phyloP scores from a whole-genome alignment of 2,888 invertebrate genomes.

The Tineola bisselliella region DNA sequence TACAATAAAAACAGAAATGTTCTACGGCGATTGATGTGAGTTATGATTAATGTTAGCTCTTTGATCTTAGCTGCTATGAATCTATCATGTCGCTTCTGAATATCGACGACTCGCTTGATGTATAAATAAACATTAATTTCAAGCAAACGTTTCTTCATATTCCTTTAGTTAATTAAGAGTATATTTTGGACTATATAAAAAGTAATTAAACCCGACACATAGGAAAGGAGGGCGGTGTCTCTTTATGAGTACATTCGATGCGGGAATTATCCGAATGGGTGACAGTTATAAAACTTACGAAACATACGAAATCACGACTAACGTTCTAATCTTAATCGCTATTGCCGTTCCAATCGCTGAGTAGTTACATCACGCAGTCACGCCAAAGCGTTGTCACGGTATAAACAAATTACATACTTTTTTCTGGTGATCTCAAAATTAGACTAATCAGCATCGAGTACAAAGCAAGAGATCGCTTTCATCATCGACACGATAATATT shows the following conservation, averaged over 20 bases:
- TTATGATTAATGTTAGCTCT: constrained; percentile 64
- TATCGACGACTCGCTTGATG: constrained; percentile 51
- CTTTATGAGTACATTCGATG: background rate
- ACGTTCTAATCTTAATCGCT: constrained; percentile 10
- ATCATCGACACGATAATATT: constrained; percentile 67
- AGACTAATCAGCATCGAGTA: constrained; percentile 63
- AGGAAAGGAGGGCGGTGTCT: background rate
- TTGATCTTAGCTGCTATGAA: constrained; percentile 66
- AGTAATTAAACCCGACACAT: background rate
- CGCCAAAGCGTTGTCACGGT: constrained; percentile 50
- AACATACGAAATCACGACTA: constrained; percentile 9
- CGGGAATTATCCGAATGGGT: constrained; percentile 6
- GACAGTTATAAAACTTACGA: constrained; percentile 10
- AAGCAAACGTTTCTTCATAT: constrained; percentile 33
- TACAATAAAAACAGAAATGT: constrained; percentile 65
- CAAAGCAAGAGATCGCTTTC: constrained; percentile 66
- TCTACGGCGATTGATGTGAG: constrained; percentile 64
- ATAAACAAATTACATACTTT: constrained; percentile 47
- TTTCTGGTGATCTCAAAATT: constrained; percentile 47
- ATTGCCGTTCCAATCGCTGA: constrained; percentile 12
- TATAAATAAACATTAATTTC: constrained; percentile 60
- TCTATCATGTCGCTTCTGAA: constrained; percentile 64
- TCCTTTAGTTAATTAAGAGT: constrained; percentile 54
- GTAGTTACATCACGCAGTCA: constrained; percentile 29
- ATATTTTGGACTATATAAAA: background rate